phyloP scores from a whole-genome alignment of 1,140 invertebrate species.

The Lucilia cuprina region DNA sequence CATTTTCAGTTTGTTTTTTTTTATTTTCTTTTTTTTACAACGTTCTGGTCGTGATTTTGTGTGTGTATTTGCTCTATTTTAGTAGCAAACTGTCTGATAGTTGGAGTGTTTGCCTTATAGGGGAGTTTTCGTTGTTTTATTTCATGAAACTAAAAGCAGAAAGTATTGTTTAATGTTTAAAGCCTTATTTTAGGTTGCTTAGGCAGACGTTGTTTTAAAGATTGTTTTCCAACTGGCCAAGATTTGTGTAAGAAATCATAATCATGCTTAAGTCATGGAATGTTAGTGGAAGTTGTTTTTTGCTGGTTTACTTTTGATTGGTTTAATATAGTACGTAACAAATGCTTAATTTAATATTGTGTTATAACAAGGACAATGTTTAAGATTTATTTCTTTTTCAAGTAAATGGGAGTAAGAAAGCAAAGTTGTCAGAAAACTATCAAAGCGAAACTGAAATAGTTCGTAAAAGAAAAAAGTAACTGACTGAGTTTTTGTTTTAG shows the following conservation, averaged over 20 bases:
- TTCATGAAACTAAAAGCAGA: not conserved
- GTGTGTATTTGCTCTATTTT: slow-evolving; percentile 4
- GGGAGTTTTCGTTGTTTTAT: no score
- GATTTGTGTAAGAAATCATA: slow-evolving; percentile 25
- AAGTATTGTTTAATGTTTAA: not conserved
- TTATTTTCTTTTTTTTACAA: not conserved
- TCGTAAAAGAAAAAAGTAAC: no score
- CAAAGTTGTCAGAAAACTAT: no score
- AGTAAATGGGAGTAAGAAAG: not conserved
- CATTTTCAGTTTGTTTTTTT: slow-evolving; percentile 28
- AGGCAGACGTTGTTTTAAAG: not conserved
- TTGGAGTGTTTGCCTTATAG: not conserved
- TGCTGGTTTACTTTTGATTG: not conserved
- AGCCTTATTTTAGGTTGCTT: not conserved
- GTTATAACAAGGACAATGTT: not conserved
- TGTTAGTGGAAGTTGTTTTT: not conserved
- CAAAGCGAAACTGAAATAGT: no score
- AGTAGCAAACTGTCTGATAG: not conserved
- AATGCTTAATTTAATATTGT: not conserved
- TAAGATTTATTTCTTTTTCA: not conserved
- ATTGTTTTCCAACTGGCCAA: not conserved
- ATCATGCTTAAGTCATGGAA: slow-evolving; percentile 6
- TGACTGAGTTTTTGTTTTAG: no score
- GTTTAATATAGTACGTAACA: not conserved
- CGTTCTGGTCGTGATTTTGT: not conserved